phyloP scores from a whole-genome alignment of 2,888 invertebrate genomes.

The Phaonia tiefii region DNA sequence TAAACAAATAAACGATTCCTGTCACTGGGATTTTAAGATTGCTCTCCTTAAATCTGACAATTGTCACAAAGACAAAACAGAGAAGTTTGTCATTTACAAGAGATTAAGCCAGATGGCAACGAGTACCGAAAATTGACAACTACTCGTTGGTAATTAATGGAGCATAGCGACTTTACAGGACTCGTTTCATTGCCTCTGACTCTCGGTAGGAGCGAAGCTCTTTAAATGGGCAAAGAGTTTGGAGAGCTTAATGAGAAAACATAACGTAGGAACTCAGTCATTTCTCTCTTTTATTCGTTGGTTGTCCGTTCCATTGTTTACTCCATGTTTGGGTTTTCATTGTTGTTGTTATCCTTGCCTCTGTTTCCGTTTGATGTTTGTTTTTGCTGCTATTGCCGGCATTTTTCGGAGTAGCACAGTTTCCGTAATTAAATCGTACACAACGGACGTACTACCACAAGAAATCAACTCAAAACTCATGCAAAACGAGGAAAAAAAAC shows the following conservation, averaged over 20 bases:
- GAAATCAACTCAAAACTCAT: not conserved
- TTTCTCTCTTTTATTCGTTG: slow-evolving; percentile 47
- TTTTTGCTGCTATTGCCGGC: slow-evolving; percentile 65
- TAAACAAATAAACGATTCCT: slow-evolving; percentile 30
- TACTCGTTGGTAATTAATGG: not conserved
- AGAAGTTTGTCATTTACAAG: not conserved
- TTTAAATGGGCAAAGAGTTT: not conserved
- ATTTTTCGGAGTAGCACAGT: slow-evolving; percentile 67
- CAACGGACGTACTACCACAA: slow-evolving; percentile 60
- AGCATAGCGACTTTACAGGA: no score
- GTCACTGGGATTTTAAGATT: slow-evolving; percentile 13
- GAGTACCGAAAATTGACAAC: not conserved
- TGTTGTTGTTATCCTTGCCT: slow-evolving; percentile 34
- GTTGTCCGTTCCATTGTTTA: slow-evolving; percentile 65
- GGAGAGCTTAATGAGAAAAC: slow-evolving; percentile 5
- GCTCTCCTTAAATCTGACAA: slow-evolving; percentile 32
- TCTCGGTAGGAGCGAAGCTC: not conserved
- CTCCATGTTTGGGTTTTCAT: slow-evolving; percentile 54
- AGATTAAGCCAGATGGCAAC: not conserved
- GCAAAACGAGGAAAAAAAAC: not conserved
- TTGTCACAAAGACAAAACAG: not conserved
- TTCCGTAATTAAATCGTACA: slow-evolving; percentile 68
- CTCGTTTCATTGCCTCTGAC: not conserved
- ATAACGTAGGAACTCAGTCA: no score
- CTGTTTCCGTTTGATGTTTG: slow-evolving; percentile 54